Base-by-base conservation (phyloP, 1,140 invertebrate genomes). In the Zelostemma sp. region DNA sequence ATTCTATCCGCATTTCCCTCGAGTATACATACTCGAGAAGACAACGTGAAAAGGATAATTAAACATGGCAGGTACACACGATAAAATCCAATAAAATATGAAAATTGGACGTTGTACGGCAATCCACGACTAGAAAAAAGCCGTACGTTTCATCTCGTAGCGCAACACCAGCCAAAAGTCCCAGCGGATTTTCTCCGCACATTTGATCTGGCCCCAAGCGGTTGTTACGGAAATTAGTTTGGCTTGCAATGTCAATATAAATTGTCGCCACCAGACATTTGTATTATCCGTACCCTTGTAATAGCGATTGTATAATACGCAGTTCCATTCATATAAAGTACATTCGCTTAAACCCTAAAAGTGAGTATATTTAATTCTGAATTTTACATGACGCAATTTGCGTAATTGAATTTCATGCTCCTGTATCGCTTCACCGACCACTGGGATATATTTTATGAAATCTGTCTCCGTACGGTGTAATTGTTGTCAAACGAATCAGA, bases 171-270 rank as follows among this genome's bases (percentile, higher is more conserved):
- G 41, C 70, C 63, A 58, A 67, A 72, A 59, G 72, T 84, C 79
- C 81, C 82, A 67, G 15, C 64, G 80, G 83, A 69, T 69, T 75
- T 72, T 72, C 59, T 55, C 51, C 53, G 68, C 69, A 76, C 76
- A 79, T 79, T 79, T 78, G 76, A 80, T 79, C 74, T 74, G 74
- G 72, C 75, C 79, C 80, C 64, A 66, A 78, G 80, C 77, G 82
- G 80, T 84, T 84, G 83, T 84, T 84, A 84, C 78, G 61, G 75
- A 81, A 84, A 84, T 85, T 84, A 84, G 82, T 84, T 85, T 78
- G 73, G 81, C 76, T 80, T 77, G 80, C 81, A 72, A 62, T 74
- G 75, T 63, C 78, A 76, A 84, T 82, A 85, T 84, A 83, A 85
- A 84, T 84, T 84, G 78, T 55, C 74, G 69, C 76, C 77, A 81